Conservation (phyloP, 2,797 vertebrate genomes). For the Phataginus tetradactyla region DNA sequence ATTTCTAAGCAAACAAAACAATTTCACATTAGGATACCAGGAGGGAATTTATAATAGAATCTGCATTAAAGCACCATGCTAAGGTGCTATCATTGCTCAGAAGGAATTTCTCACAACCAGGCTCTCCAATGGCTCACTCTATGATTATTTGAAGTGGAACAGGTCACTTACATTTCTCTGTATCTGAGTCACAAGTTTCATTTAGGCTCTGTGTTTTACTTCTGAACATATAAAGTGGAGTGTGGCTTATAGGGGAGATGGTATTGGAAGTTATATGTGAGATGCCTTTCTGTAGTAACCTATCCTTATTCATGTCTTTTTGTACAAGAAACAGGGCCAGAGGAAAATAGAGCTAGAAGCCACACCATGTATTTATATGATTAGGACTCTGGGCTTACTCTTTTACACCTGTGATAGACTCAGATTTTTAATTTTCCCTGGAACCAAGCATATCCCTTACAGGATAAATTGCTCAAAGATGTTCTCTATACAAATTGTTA, state of each 20-base stretch:
- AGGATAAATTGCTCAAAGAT: neutral
- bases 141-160: neutral
- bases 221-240: neutral
- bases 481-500: slow-evolving; percentile 68
- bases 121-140: neutral
- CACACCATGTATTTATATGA: neutral
- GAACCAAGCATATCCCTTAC: slow-evolving; percentile 24
- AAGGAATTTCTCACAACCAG: neutral
- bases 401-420: slow-evolving; percentile 4
- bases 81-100: neutral
- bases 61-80: neutral
- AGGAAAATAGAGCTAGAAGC: neutral
- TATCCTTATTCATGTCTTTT: neutral
- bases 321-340: neutral
- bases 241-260: neutral
- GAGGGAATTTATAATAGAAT: slow-evolving; percentile 5
- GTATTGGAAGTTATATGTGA: neutral
- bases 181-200: neutral
- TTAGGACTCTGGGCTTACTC: neutral
- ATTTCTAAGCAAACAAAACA: slow-evolving; percentile 19
- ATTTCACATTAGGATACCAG: neutral
- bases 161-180: neutral
- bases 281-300: neutral
- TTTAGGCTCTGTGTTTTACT: neutral
- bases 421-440: neutral